These are phyloP conservation scores for Silurus lanzhouensis DNA, from an alignment of 2,797 vertebrate species.

Conservation along the genomic window DNA sequence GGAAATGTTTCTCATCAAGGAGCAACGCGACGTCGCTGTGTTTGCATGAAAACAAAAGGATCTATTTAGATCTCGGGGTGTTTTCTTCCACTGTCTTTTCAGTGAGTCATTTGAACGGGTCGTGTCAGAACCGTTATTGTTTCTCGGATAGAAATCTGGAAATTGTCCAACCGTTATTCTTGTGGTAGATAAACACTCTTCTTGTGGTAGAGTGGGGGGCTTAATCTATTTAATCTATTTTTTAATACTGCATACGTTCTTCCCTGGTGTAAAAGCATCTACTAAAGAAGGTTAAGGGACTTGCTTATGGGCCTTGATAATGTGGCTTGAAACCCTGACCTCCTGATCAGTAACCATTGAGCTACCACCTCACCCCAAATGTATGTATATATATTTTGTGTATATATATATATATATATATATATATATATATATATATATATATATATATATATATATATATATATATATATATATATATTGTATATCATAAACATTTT, in stretches of 20 bases:
- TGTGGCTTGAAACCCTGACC: too few species aligned
- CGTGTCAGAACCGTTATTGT: conserved; percentile 38
- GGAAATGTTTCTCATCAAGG: conserved; percentile 11
- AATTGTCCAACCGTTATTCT: not conserved
- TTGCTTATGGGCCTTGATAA: too few species aligned
- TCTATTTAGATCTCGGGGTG: conserved; percentile 19
- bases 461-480: too few species aligned
- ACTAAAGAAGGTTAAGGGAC: too few species aligned
- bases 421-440: too few species aligned
- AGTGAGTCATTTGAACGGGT: conserved; percentile 38
- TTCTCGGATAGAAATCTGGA: conserved; percentile 18
- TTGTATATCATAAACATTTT: too few species aligned
- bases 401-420: too few species aligned
- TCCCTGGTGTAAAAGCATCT: not conserved
- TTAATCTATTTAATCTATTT: not conserved
- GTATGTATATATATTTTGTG: too few species aligned
- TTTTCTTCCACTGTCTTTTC: conserved; percentile 17
- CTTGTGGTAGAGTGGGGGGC: not conserved
- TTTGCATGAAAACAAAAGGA: conserved; percentile 18
- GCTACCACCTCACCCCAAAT: too few species aligned
- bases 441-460: too few species aligned
- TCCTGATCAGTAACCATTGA: too few species aligned
- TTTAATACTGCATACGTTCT: not conserved
- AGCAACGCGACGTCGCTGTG: not conserved
- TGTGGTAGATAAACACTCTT: not conserved